These are phyloP conservation scores for Drosophila subsilvestris DNA, from an alignment of 2,888 invertebrate species.

Conservation along the genomic window DNA sequence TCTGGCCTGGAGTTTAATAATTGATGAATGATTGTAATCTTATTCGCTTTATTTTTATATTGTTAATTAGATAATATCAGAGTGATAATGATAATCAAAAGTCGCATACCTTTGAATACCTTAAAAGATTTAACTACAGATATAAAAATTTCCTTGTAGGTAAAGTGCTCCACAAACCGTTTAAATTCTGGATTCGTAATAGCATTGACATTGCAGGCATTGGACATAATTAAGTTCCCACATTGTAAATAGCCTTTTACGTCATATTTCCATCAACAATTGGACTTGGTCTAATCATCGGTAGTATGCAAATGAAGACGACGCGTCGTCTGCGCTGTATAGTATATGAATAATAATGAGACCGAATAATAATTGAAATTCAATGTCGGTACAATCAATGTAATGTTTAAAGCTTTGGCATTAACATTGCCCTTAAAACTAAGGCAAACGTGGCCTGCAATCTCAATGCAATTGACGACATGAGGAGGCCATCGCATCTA, in stretches of 20 bases:
- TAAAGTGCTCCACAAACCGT: background rate
- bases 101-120: no score
- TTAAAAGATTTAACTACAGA: no score
- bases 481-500: slow-evolving; percentile 26
- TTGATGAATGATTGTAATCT: no score
- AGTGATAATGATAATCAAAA: no score
- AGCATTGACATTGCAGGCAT: slow-evolving; percentile 28
- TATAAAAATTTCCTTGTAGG: background rate
- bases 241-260: slow-evolving; percentile 51
- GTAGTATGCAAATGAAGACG: slow-evolving; percentile 56
- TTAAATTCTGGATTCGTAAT: background rate
- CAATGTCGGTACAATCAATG: slow-evolving; percentile 53
- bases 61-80: no score
- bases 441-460: slow-evolving; percentile 22
- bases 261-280: slow-evolving; percentile 51
- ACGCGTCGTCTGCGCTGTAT: slow-evolving; percentile 33
- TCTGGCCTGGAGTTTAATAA: background rate
- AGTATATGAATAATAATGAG: slow-evolving; percentile 40
- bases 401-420: slow-evolving; percentile 57
- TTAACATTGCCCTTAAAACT: slow-evolving; percentile 75
- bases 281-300: slow-evolving; percentile 48
- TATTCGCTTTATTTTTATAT: no score
- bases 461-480: slow-evolving; percentile 20
- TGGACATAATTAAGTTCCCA: slow-evolving; percentile 28
- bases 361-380: slow-evolving; percentile 59